Base-by-base conservation (phyloP, 2,113 vertebrate genomes). In the Pomatorhinus ruficollis region DNA sequence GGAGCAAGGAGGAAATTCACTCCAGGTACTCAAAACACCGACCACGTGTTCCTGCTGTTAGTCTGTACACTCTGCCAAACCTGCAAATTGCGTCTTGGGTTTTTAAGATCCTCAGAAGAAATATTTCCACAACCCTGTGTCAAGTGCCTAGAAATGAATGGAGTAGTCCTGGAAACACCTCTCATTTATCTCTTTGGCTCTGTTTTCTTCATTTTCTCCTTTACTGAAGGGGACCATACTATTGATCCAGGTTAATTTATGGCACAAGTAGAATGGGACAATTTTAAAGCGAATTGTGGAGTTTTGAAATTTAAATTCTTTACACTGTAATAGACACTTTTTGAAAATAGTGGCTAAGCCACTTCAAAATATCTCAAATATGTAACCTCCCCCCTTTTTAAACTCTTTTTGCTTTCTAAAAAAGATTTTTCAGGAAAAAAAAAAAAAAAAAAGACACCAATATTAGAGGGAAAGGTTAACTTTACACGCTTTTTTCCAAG, bases 371-470 rank as follows among this genome's bases (percentile, higher is more conserved):
- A 63, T 53, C 39, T 72, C 20, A 63, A 75, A 60, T 37, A 27
- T 2, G 4, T 27, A 53, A 37, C 3, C 49, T 53, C 4, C 1
- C 2, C 3, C 4, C 11, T 59, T 59, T 25, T 65, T 11, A 5
- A 76, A 23, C 4, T 52, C 3, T n/a, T 40, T 45, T 69, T 35
- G 11, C 8, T 45, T 84, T 70, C 33, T 47, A 2, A 5, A 30
- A 45, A 37, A 45, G 0, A 28, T 23, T 57, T 61, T 70, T 69
- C 33, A 44, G 19, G 10, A 47, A 61, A 83, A 30, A 30, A 33
- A 19, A 53, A 7, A 7, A 10, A 33, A 30, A 53, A n/a, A 44
- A 37, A 6, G 1, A 19, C 5, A 37, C 6, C 12, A 50, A 24
- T 45, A 42, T 53, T 27, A 75, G 53, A 19, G 57, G 23, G 49